phyloP scores from a whole-genome alignment of 2,888 invertebrate species.

The Dasypolia templi region DNA sequence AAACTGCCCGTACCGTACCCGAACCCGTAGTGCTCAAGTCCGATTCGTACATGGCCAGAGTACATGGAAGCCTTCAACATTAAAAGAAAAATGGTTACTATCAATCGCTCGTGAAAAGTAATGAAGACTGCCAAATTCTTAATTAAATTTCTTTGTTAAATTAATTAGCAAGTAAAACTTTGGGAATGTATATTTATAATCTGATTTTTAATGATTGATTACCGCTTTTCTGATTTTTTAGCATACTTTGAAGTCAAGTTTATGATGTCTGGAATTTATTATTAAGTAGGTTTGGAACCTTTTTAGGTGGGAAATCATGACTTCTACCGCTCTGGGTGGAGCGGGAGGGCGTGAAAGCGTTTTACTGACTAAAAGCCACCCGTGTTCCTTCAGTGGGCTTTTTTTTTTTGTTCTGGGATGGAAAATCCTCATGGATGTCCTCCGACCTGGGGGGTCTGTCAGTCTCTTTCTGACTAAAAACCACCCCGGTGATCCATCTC shows the following conservation, averaged over 20 bases:
- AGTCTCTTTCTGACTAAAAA: no score
- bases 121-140: slow-evolving; percentile 55
- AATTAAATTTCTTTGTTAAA: slow-evolving; percentile 55
- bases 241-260: not conserved
- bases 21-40: not conserved
- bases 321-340: no score
- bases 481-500: no score
- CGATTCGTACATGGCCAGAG: not conserved
- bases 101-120: slow-evolving; percentile 58
- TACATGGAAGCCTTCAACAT: slow-evolving; percentile 24
- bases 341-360: no score
- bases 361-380: no score
- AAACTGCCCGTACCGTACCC: no score
- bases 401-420: no score
- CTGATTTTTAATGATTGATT: slow-evolving; percentile 52
- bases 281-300: not conserved
- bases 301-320: no score
- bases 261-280: not conserved
- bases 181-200: slow-evolving; percentile 37
- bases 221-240: slow-evolving; percentile 19
- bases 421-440: no score
- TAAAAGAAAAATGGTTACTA: slow-evolving; percentile 52
- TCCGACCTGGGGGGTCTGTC: no score
- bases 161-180: slow-evolving; percentile 56
- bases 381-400: no score